Evolutionary conservation across 2,113 vertebrate species (phyloP).

Genomic region (Rutilus rutilus): DNA sequence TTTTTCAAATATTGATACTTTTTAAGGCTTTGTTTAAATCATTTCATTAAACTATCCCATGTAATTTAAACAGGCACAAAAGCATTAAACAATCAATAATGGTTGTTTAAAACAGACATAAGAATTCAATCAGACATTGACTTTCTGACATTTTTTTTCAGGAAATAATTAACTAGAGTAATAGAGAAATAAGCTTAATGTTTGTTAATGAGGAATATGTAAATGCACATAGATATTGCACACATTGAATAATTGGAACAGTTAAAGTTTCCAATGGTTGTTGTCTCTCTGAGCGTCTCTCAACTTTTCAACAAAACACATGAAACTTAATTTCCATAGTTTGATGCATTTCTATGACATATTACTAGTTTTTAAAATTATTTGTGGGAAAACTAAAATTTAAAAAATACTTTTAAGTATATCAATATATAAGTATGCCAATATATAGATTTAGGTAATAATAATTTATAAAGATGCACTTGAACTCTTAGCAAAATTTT

Average conservation of each 20-base stretch:
- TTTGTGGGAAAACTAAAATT: conserved; percentile 9
- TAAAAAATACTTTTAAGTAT: conserved; percentile 43
- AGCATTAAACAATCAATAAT: background rate
- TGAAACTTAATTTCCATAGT: background rate
- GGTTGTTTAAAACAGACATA: background rate
- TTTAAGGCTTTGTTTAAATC: background rate
- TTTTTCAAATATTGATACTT: background rate
- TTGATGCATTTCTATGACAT: background rate
- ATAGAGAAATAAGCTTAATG: background rate
- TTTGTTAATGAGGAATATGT: background rate
- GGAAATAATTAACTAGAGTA: background rate
- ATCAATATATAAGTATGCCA: conserved; percentile 30
- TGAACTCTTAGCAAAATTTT: conserved; percentile 23
- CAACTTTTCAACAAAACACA: conserved; percentile 10
- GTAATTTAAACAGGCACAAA: conserved; percentile 8
- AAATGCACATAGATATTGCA: background rate
- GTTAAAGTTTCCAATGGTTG: background rate
- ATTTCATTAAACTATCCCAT: background rate
- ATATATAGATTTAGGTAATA: conserved; percentile 23
- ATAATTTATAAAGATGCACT: conserved; percentile 49
- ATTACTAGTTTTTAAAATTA: background rate
- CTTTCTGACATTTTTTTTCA: background rate
- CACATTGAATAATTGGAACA: background rate
- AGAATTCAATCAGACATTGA: background rate
- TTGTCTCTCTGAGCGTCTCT: background rate